Conservation (phyloP, 2,113 vertebrate species). For the Peromyscus leucopus region DNA sequence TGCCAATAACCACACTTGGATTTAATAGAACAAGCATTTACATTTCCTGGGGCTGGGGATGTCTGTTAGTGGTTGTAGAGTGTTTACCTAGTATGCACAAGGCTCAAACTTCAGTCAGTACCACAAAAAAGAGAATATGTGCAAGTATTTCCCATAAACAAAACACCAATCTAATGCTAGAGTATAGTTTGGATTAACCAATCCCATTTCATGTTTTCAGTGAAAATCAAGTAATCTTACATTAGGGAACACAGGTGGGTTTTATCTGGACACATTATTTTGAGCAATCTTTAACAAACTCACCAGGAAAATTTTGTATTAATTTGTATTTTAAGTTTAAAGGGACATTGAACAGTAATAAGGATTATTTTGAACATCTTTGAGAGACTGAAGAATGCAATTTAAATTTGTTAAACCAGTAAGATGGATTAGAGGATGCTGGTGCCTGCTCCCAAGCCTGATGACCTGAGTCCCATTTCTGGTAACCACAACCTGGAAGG, state of each 20-base stretch:
- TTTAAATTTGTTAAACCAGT: not conserved
- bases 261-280: constrained; percentile 60
- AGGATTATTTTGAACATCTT: constrained; percentile 45
- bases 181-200: constrained; percentile 1
- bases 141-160: not conserved
- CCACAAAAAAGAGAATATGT: not conserved
- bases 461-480: not conserved
- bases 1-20: constrained; percentile 22
- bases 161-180: not conserved
- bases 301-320: constrained; percentile 31
- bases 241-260: constrained; percentile 27
- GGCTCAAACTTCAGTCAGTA: not conserved
- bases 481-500: not conserved
- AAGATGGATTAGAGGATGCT: not conserved
- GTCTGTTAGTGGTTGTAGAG: not conserved
- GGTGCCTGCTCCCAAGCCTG: not conserved
- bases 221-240: constrained; percentile 12
- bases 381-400: constrained; percentile 9
- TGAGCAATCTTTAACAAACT: constrained; percentile 59
- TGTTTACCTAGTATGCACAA: not conserved
- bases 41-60: not conserved
- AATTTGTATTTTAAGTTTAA: constrained; percentile 32
- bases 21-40: constrained; percentile 46
- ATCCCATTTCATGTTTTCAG: constrained; percentile 54
- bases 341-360: constrained; percentile 8